These are phyloP conservation scores for Bombus affinis DNA, from an alignment of 1,140 invertebrate genomes.

Conservation along the genomic window DNA sequence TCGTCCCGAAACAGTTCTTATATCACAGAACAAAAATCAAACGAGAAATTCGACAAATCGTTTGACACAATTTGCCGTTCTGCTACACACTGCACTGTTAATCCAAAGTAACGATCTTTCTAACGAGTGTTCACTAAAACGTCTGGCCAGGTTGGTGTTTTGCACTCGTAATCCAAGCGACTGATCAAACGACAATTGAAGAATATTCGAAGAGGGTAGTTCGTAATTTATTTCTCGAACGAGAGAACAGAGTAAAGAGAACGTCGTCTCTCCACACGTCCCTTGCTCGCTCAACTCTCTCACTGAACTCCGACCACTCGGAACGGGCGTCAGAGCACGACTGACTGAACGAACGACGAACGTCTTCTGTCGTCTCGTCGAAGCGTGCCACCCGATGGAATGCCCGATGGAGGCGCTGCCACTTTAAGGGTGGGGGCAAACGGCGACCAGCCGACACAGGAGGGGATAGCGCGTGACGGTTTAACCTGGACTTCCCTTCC, in stretches of 20 bases:
- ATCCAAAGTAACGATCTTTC: constrained; percentile 48
- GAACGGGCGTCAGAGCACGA: constrained; percentile 76
- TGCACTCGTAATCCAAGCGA: constrained; percentile 57
- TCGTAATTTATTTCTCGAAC: neutral
- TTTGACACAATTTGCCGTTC: constrained; percentile 47
- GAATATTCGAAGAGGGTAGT: too few species aligned
- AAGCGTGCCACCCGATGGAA: constrained; percentile 77
- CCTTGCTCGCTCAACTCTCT: constrained; percentile 10
- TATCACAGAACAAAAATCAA: constrained; percentile 50
- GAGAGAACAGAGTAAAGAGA: constrained; percentile 20
- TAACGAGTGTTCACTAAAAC: neutral
- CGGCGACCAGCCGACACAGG: constrained; percentile 51
- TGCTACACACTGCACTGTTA: constrained; percentile 68
- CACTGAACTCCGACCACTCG: constrained; percentile 72
- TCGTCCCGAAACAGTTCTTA: constrained; percentile 39
- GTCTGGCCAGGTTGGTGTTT: neutral
- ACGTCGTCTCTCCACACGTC: neutral
- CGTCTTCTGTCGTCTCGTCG: constrained; percentile 72
- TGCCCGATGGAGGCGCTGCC: constrained; percentile 66
- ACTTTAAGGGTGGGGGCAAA: constrained; percentile 56
- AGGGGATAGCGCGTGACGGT: constrained; percentile 80
- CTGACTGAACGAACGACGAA: constrained; percentile 73
- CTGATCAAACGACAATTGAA: neutral
- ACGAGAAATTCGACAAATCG: constrained; percentile 15
- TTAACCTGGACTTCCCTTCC: constrained; percentile 76